Base-by-base conservation (phyloP, 1,140 invertebrate species). In the Trialeurodes vaporariorum region DNA sequence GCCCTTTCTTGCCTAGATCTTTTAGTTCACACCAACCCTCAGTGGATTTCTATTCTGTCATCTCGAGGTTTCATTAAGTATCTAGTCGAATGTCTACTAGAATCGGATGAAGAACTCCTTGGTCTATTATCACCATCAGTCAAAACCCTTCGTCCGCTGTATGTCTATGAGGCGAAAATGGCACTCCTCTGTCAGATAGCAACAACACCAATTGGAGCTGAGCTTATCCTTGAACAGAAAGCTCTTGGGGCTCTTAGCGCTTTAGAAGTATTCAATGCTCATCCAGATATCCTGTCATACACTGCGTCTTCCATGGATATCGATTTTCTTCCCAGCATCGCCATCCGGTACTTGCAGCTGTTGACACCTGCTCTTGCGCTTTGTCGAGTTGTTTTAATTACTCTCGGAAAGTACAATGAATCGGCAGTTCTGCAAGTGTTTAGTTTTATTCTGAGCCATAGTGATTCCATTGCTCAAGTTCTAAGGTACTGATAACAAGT, bases 91-190 rank as follows among this genome's bases (percentile, higher is more conserved):
- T 88, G 87, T 68, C 74, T 96, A 26, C 72, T 86, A 49, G 85
- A 89, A 66, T 88, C 90, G 61, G 88, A 94, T 75, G 82, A 83
- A 60, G 82, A 87, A 27, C 77, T 96, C 0, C 82, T 84, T 70
- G 79, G 81, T 63, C 82, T 91, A 21, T 75, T 95, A 23, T 86
- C 87, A 69, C 82, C 86, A 1, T 81, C 83, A 27, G 86, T 87
- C 0, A 84, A 86, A 58, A 69, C 86, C 13, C 79, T 95, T 25
- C 83, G 87, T 67, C 84, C 87, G 1, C 78, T 95, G 0, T 96
- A 93, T 79, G 83, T 95, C 0, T 95, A 92, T 78, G 90, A 94
- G 76, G 89, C 91, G 0, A 92, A 92, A 78, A 89, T 95, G 86
- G 81, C 91, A 63, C 81, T 94, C 66, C 81, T 96, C 21, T 85